These are phyloP conservation scores for Apamea epomidion DNA, from an alignment of 2,888 invertebrate species.

Conservation along the genomic window DNA sequence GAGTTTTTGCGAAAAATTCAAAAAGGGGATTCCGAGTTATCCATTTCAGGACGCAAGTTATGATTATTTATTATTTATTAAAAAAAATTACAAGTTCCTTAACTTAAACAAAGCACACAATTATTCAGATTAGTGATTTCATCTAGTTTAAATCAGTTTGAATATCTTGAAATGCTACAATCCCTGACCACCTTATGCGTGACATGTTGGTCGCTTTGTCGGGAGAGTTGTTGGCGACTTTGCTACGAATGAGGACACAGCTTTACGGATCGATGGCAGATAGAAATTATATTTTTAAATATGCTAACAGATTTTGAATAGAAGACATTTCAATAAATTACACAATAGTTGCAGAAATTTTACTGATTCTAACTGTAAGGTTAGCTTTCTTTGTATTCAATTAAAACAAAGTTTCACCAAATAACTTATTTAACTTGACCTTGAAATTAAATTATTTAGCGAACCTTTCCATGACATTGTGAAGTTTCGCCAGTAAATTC, in stretches of 20 bases:
- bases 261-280: conserved; percentile 45
- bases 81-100: no score
- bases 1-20: neutral
- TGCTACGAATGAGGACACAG: neutral
- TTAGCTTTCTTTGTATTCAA: neutral
- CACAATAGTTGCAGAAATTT: neutral
- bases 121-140: no score
- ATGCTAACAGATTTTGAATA: neutral
- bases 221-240: neutral
- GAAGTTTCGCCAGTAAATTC: neutral
- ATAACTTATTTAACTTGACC: neutral
- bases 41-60: neutral
- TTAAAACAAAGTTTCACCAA: neutral
- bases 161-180: neutral
- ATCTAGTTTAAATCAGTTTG: neutral
- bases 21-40: neutral
- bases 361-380: neutral
- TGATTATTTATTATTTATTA: no score
- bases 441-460: neutral
- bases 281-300: conserved; percentile 11
- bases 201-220: neutral
- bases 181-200: neutral
- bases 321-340: neutral
- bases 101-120: no score
- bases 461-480: neutral